Base-by-base conservation (phyloP, 2,888 invertebrate genomes). In the Stratiomys singularior region DNA sequence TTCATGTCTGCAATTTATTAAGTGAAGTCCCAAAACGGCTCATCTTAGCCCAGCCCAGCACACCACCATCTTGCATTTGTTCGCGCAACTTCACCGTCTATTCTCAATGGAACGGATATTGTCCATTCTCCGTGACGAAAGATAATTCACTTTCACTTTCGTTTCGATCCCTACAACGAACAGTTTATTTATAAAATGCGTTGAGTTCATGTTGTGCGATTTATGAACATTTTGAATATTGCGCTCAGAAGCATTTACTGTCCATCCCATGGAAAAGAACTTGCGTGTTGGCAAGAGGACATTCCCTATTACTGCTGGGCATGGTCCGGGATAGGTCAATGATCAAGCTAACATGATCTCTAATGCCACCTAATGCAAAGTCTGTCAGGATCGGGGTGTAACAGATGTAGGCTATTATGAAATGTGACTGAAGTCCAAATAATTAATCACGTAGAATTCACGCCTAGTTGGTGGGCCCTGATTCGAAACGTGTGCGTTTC, bases 1-100 rank as follows among this genome's bases (percentile, higher is more conserved):
- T 72, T 72, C 72, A 72, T 56, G 52, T 56, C 56, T 72, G 72
- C 72, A 72, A 11, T 56, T 72, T 72, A 72, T 72, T 52, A 72
- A 72, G 56, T 72, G 15, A 56, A 72, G 27, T 25, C 21, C 28
- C 30, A n/a, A 56, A 28, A 52, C 52, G 15, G 52, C 18, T 18
- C 18, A 52, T 5, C 52, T 9, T 13, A 52, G 15, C 52, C 3
- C 52, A 52, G 52, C 52, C 52, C 52, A 52, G 52, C 3, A n/a
- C 52, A 52, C 7, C n/a, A 18, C 52, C 52, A 52, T 21, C n/a
- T 52, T 37, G 9, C 9, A 5, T 9, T 37, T 37, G 37, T 3
- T 9, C 37, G 37, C 37, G 5, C 9, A 37, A 37, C 37, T 5
- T 37, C 37, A 37, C 37, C 9, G 37, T 3, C 37, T 9, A 37